Conservation (phyloP, 2,888 invertebrate species). For the Cephus pygmeus region DNA sequence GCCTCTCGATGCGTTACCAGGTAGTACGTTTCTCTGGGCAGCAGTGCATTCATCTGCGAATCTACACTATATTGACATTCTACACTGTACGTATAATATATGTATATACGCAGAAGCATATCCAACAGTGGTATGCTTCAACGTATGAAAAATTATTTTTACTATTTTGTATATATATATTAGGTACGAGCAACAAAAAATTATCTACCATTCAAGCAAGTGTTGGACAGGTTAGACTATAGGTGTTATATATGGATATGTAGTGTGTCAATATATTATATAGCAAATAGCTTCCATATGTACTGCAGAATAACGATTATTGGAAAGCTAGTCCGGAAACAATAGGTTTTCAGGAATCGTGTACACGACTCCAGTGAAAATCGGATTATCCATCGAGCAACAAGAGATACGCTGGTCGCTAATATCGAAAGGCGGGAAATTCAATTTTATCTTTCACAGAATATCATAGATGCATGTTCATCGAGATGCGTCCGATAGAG, state of each 20-base stretch:
- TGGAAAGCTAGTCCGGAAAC: not conserved
- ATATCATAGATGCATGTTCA: not conserved
- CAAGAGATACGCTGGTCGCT: not conserved
- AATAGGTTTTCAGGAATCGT: not conserved
- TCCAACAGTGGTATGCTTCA: too few species aligned
- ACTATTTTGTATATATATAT: not conserved
- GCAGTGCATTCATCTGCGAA: not conserved
- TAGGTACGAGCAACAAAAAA: not conserved
- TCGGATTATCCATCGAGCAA: not conserved
- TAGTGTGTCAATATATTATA: not conserved
- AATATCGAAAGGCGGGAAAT: not conserved
- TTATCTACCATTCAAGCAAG: not conserved
- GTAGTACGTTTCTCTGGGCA: not conserved
- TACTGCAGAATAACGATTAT: not conserved
- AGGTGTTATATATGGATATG: not conserved
- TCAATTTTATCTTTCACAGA: not conserved
- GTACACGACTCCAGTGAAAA: not conserved
- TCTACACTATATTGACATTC: not conserved
- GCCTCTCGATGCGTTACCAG: not conserved
- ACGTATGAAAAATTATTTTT: too few species aligned
- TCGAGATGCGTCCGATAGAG: too few species aligned
- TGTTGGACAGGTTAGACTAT: not conserved
- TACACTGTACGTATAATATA: not conserved
- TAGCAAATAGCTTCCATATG: not conserved
- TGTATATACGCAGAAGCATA: too few species aligned